Evolutionary conservation across 2,888 invertebrate species (phyloP).

Genomic region (Acanthosoma haemorrhoidale): DNA sequence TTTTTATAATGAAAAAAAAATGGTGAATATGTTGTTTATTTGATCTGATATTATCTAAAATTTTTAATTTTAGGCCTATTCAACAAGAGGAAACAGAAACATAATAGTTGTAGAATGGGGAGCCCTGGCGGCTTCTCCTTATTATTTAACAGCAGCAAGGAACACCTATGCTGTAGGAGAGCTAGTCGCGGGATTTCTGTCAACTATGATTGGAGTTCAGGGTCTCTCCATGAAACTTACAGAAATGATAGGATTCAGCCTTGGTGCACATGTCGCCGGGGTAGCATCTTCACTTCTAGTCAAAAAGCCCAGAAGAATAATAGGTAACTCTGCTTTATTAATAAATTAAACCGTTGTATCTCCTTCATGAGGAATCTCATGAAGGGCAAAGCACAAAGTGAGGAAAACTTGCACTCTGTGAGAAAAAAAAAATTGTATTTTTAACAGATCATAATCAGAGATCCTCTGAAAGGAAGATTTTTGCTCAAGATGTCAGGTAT

Average conservation of each 20-base stretch:
- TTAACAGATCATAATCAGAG: too few relatives aligned
- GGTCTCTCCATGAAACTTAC: constrained; percentile 44
- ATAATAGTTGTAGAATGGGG: constrained; percentile 51
- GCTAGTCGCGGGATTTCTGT: constrained; percentile 47
- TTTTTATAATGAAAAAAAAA: too few relatives aligned
- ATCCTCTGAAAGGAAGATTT: too few relatives aligned
- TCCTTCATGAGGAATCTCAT: too few relatives aligned
- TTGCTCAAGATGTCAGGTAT: too few relatives aligned
- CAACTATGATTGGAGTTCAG: constrained; percentile 45
- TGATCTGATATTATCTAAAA: too few relatives aligned
- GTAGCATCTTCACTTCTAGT: constrained; percentile 55
- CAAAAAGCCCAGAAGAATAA: constrained; percentile 53
- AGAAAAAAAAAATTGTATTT: not conserved
- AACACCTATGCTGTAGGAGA: constrained; percentile 46
- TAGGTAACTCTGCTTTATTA: constrained; percentile 38
- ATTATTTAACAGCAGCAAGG: constrained; percentile 47
- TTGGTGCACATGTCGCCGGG: constrained; percentile 54
- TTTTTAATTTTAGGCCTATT: constrained; percentile 35
- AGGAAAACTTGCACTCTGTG: not conserved
- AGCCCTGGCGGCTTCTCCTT: constrained; percentile 45
- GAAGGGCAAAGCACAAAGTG: not conserved
- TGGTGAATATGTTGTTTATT: too few relatives aligned
- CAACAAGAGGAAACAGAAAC: constrained; percentile 44
- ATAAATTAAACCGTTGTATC: not conserved
- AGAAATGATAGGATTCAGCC: constrained; percentile 51